These are phyloP conservation scores for Catajapyx aquilonaris DNA, from an alignment of 1,140 invertebrate species.

Conservation along the genomic window DNA sequence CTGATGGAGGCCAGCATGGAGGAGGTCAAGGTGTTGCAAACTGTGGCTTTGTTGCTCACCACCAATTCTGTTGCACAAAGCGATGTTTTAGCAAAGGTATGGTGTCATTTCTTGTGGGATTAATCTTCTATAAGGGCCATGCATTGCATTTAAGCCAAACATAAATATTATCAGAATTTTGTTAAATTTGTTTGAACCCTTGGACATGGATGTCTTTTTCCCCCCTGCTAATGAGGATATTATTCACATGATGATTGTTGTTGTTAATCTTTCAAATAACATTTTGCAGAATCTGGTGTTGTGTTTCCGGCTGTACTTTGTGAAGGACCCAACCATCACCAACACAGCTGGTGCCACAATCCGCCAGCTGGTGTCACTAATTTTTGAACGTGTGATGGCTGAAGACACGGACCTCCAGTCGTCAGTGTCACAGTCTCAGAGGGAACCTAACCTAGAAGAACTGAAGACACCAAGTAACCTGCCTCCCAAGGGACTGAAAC, in stretches of 20 bases:
- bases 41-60: constrained; percentile 78
- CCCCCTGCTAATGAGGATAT: no score
- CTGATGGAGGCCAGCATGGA: constrained; percentile 81
- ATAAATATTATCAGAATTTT: no score
- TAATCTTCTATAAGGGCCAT: no score
- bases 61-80: constrained; percentile 86
- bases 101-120: constrained; percentile 11
- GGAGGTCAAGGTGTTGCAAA: constrained; percentile 92
- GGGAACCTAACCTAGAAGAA: constrained; percentile 48
- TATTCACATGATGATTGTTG: no score
- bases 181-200: no score
- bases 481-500: constrained; percentile 56
- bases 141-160: no score
- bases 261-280: no score
- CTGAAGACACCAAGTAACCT: constrained; percentile 51
- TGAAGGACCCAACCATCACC: constrained; percentile 79
- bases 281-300: constrained; percentile 70
- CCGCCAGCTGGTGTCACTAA: constrained; percentile 81
- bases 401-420: constrained; percentile 34
- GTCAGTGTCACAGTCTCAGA: constrained; percentile 3
- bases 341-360: constrained; percentile 95
- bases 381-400: constrained; percentile 80
- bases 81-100: constrained; percentile 72
- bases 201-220: no score
- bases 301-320: constrained; percentile 86